Evolutionary conservation across 2,888 invertebrate genomes (phyloP).

Genomic region (Masnerella sp.): DNA sequence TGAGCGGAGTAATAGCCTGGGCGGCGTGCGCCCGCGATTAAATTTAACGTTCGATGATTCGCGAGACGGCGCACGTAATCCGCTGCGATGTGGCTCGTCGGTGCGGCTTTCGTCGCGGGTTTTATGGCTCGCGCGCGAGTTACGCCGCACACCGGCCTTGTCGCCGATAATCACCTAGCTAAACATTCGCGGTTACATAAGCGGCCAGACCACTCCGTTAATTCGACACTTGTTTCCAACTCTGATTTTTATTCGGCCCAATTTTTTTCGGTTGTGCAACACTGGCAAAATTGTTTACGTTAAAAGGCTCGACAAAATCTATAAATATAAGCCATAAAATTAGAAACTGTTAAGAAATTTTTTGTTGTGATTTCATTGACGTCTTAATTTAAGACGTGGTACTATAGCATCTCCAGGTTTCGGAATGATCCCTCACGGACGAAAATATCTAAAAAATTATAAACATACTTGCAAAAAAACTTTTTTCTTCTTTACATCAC

Average conservation of each 20-base stretch:
- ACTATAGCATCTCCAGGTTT: too few relatives aligned
- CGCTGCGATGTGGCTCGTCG: conserved; percentile 37
- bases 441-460: too few relatives aligned
- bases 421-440: too few relatives aligned
- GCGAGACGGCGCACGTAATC: conserved; percentile 33
- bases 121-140: conserved; percentile 37
- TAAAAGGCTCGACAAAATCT: too few relatives aligned
- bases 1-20: conserved; percentile 24
- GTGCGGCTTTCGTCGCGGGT: conserved; percentile 35
- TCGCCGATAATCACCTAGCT: conserved; percentile 42
- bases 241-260: conserved; percentile 18
- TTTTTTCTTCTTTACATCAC: too few relatives aligned
- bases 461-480: too few relatives aligned
- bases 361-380: too few relatives aligned
- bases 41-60: conserved; percentile 50
- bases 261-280: too few relatives aligned
- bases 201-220: conserved; percentile 39
- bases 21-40: conserved; percentile 29
- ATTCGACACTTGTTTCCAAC: conserved; percentile 28
- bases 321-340: too few relatives aligned
- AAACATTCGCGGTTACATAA: conserved; percentile 50
- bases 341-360: too few relatives aligned
- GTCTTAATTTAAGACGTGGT: too few relatives aligned
- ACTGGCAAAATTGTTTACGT: too few relatives aligned
- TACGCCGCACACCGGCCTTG: conserved; percentile 38